Evolutionary conservation across 35 echinoderm and acorn worm species (phyloP).

Genomic region (Ptychodera flava): DNA sequence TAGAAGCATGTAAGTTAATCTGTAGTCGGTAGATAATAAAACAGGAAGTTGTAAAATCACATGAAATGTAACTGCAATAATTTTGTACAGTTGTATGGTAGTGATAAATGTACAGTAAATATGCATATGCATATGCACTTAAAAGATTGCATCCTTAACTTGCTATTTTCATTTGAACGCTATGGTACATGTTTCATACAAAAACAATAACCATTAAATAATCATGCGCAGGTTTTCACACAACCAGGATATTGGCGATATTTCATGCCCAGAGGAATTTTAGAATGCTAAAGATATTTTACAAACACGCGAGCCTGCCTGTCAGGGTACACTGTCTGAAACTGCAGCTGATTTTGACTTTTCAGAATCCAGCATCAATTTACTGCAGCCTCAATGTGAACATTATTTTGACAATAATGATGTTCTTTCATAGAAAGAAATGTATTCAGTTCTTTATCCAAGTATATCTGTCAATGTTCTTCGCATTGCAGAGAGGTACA

Average conservation of each 20-base stretch:
- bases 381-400: not conserved
- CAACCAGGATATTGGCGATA: not conserved
- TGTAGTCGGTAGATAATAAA: not conserved
- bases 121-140: conserved; percentile 33
- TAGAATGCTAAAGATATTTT: not conserved
- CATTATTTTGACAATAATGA: not conserved
- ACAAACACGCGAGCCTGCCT: not conserved
- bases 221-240: not conserved
- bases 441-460: not conserved
- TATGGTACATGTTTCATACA: not conserved
- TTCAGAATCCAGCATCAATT: not conserved
- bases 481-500: not conserved
- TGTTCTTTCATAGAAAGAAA: not conserved
- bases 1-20: conserved; percentile 13
- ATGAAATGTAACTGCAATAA: not conserved
- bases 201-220: not conserved
- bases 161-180: conserved; percentile 19
- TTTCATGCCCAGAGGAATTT: not conserved
- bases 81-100: conserved; percentile 9
- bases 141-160: conserved; percentile 13
- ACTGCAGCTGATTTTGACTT: not conserved
- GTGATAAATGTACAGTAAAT: conserved; percentile 11
- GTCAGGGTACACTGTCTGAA: not conserved
- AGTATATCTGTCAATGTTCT: not conserved
- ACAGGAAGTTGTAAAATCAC: not conserved